Evolutionary conservation across 2,888 invertebrate species (phyloP).

Genomic region (Sphaeridia pumilis): DNA sequence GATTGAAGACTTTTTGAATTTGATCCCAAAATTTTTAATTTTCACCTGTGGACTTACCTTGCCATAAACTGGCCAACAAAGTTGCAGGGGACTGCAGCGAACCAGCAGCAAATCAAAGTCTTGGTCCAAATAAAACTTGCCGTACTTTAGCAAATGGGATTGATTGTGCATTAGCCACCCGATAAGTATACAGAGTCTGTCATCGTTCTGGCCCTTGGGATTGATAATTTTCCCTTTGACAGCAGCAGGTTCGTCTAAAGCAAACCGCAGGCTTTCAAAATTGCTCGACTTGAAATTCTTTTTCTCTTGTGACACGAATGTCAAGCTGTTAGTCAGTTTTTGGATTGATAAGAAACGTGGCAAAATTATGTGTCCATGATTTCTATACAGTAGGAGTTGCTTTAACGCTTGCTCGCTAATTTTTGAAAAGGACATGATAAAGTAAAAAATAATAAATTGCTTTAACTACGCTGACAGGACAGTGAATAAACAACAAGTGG

Average conservation of each 20-base stretch:
- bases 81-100: conserved; percentile 66
- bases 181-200: conserved; percentile 67
- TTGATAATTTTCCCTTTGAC: neutral
- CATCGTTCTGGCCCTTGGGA: neutral
- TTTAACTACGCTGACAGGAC: too few relatives aligned
- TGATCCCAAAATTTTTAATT: neutral
- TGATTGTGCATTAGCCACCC: conserved; percentile 74
- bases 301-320: neutral
- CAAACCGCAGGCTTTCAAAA: too few relatives aligned
- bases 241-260: too few relatives aligned
- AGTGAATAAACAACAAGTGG: too few relatives aligned
- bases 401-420: too few relatives aligned
- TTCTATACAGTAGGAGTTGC: too few relatives aligned
- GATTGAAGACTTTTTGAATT: neutral
- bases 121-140: conserved; percentile 60
- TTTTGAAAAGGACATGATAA: too few relatives aligned
- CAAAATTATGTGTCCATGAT: too few relatives aligned
- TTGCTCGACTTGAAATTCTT: conserved; percentile 1
- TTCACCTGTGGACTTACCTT: conserved; percentile 46
- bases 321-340: conserved; percentile 8
- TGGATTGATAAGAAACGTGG: neutral
- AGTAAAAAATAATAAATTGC: too few relatives aligned
- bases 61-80: conserved; percentile 70
- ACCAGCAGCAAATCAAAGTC: conserved; percentile 76
- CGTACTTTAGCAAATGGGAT: conserved; percentile 72